Evolutionary conservation across 2,888 invertebrate genomes (phyloP).

Genomic region (Xestia c-nigrum): DNA sequence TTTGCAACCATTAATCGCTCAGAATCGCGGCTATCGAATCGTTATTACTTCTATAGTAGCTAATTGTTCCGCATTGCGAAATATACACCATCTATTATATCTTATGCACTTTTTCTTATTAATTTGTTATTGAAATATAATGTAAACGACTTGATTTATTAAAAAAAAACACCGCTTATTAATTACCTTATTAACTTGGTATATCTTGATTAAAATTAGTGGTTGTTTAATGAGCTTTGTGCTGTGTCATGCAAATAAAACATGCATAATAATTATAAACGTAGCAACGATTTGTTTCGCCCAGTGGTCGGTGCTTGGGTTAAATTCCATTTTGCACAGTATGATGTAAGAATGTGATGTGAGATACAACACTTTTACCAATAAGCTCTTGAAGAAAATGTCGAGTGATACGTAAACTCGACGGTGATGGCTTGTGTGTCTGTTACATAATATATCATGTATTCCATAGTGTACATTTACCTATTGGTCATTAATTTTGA

Average conservation of each 20-base stretch:
- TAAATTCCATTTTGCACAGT: conserved; percentile 18
- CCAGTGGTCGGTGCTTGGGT: conserved; percentile 1
- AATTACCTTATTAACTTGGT: conserved; percentile 9
- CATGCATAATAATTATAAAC: background rate
- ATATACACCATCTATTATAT: conserved; percentile 15
- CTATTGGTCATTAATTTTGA: conserved; percentile 27
- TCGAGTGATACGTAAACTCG: conserved; percentile 59
- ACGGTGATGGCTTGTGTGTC: conserved; percentile 20
- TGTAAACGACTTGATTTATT: conserved; percentile 9
- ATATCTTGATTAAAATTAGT: conserved; percentile 20
- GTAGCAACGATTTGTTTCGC: conserved; percentile 1
- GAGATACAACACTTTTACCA: conserved; percentile 42
- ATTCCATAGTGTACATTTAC: conserved; percentile 25
- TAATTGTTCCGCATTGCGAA: conserved; percentile 54
- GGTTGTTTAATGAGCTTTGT: conserved; percentile 15
- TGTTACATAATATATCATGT: conserved; percentile 47
- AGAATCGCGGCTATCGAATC: conserved; percentile 26
- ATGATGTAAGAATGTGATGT: conserved; percentile 45
- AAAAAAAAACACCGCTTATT: conserved; percentile 2
- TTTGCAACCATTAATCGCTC: conserved; percentile 26
- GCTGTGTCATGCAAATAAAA: conserved; percentile 23
- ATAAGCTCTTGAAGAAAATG: conserved; percentile 55
- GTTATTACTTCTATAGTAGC: conserved; percentile 24
- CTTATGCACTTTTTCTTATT: conserved; percentile 23
- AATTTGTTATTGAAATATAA: conserved; percentile 19